Conservation (phyloP, 92 coral and sea anemone species). For the Isaurus tuberculatus region DNA sequence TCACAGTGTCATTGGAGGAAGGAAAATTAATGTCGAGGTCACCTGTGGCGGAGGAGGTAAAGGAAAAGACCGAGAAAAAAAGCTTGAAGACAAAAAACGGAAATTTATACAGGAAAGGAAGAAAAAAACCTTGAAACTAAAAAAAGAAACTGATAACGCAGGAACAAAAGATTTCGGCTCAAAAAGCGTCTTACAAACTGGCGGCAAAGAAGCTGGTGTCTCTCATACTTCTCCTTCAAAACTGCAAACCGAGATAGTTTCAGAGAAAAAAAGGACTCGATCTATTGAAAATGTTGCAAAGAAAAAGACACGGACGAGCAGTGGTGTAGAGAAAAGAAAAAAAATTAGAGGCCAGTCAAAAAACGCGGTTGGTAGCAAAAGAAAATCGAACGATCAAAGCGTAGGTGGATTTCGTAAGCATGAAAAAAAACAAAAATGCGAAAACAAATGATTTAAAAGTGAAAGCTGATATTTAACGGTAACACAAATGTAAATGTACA, state of each 20-base stretch:
- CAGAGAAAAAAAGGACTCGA: background rate
- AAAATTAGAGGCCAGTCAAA: background rate
- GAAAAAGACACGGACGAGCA: background rate
- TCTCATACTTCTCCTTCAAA: background rate
- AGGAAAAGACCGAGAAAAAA: conserved; percentile 76
- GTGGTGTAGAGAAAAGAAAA: background rate
- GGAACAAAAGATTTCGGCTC: background rate
- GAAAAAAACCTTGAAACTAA: conserved; percentile 46
- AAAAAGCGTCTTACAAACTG: background rate
- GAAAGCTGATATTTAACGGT: background rate
- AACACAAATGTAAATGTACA: too few relatives aligned
- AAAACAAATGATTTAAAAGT: background rate
- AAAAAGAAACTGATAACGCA: conserved; percentile 3
- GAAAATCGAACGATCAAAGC: conserved; percentile 10
- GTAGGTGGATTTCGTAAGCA: conserved; percentile 16
- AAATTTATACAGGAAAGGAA: conserved; percentile 76
- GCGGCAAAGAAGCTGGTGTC: background rate
- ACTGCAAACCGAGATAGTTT: background rate
- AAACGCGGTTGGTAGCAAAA: conserved; percentile 1
- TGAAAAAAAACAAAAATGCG: conserved; percentile 1
- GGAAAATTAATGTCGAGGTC: conserved; percentile 94
- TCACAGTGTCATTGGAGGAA: conserved; percentile 81
- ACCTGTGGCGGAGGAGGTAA: conserved; percentile 99
- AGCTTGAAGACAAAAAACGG: conserved; percentile 74
- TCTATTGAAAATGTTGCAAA: background rate